phyloP scores from a whole-genome alignment of 2,797 vertebrate species.

The Falco naumanni region DNA sequence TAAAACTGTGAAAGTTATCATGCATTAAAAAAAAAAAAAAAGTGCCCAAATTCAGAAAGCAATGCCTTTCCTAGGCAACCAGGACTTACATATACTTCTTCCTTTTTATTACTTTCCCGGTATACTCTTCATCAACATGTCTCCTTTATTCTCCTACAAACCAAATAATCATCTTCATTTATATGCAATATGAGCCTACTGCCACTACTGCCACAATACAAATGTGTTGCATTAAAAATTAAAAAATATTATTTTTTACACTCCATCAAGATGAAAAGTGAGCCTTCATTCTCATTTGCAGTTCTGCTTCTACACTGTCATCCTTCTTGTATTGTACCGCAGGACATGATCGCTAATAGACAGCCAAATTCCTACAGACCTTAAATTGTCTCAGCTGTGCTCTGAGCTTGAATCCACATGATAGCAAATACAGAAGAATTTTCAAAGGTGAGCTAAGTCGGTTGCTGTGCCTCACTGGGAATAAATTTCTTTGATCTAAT shows the following conservation, averaged over 20 bases:
- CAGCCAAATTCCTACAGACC: constrained; percentile 34
- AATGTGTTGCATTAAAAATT: constrained; percentile 82
- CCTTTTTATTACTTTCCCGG: constrained; percentile 28
- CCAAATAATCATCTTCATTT: constrained; percentile 66
- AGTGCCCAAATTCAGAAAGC: constrained; percentile 23
- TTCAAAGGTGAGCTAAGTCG: constrained; percentile 51
- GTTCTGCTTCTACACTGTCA: not conserved
- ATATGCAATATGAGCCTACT: constrained; percentile 54
- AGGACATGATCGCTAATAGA: constrained; percentile 41
- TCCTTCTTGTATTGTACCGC: constrained; percentile 52
- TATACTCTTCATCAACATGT: constrained; percentile 52
- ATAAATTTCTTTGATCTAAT: constrained; percentile 60
- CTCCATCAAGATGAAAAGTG: constrained; percentile 77
- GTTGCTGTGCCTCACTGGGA: constrained; percentile 24
- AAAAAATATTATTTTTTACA: constrained; percentile 80
- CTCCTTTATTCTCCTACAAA: constrained; percentile 53
- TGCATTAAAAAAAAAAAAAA: constrained; percentile 8
- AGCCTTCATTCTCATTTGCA: constrained; percentile 51
- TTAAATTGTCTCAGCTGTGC: constrained; percentile 59
- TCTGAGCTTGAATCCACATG: constrained; percentile 47
- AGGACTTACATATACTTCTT: constrained; percentile 23
- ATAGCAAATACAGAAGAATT: constrained; percentile 56
- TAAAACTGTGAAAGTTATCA: constrained; percentile 50
- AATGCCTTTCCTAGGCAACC: constrained; percentile 47
- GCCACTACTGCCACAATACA: constrained; percentile 66